A percentile compares a stretch with the other conserved stretches of the same genome.
phyloP scores from a whole-genome alignment of 2,113 vertebrate species.

The Pantherophis guttatus region DNA sequence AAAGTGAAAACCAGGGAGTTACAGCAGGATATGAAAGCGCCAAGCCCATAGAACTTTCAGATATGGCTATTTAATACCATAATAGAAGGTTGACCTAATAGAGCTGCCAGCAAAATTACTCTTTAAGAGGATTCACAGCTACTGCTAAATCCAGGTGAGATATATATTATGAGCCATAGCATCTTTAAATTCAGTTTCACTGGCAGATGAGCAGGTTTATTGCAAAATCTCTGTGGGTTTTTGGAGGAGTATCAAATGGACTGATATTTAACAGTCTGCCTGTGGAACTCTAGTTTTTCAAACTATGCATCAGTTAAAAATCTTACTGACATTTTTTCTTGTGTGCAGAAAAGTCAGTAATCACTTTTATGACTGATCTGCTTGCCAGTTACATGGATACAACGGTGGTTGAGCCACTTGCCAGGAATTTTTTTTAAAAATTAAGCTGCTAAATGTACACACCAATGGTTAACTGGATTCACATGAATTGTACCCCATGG shows the following conservation, averaged over 20 bases:
- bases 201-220: constrained; percentile 26
- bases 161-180: not conserved
- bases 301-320: not conserved
- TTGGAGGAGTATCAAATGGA: not conserved
- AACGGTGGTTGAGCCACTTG: not conserved
- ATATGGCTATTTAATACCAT: constrained; percentile 4
- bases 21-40: not conserved
- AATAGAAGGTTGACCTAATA: not conserved
- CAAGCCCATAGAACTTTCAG: not conserved
- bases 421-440: not conserved
- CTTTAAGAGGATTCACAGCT: constrained; percentile 9
- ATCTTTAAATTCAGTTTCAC: constrained; percentile 19
- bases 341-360: not conserved
- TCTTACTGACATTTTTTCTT: not conserved
- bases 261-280: not conserved
- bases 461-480: not conserved
- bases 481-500: not conserved
- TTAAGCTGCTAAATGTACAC: not conserved
- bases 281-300: not conserved
- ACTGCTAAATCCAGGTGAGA: not conserved
- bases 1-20: not conserved
- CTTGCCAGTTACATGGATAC: not conserved
- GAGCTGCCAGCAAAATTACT: constrained; percentile 4
- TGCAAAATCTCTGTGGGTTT: not conserved
- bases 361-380: not conserved